Evolutionary conservation across 2,797 vertebrate species (phyloP).

Genomic region (Diceros bicornis): DNA sequence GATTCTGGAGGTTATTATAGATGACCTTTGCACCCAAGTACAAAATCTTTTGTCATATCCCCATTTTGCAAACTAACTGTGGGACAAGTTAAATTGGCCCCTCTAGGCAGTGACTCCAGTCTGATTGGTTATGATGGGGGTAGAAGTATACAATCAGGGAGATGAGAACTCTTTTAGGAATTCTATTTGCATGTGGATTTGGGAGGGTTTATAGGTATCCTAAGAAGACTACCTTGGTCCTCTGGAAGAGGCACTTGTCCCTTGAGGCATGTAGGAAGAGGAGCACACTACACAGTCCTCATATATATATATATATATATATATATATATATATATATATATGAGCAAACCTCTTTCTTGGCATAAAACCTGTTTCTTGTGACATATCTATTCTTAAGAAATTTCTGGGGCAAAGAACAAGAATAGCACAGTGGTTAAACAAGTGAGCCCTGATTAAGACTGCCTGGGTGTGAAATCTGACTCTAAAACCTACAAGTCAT

Average conservation of each 20-base stretch:
- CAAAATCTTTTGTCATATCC: background rate
- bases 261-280: background rate
- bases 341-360: background rate
- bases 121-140: background rate
- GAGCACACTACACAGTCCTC: no score
- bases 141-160: background rate
- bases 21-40: background rate
- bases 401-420: background rate
- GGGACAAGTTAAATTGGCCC: background rate
- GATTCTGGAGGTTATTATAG: background rate
- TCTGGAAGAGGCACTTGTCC: background rate
- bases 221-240: background rate
- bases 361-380: background rate
- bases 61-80: background rate
- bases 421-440: background rate
- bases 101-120: background rate
- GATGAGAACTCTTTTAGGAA: background rate
- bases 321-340: background rate
- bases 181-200: background rate
- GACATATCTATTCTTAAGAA: slow-evolving; percentile 9
- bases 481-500: background rate
- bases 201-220: background rate
- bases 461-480: background rate
- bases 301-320: background rate
- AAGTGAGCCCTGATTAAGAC: background rate